Conservation (phyloP, 2,797 vertebrate species). For the Lemur catta region DNA sequence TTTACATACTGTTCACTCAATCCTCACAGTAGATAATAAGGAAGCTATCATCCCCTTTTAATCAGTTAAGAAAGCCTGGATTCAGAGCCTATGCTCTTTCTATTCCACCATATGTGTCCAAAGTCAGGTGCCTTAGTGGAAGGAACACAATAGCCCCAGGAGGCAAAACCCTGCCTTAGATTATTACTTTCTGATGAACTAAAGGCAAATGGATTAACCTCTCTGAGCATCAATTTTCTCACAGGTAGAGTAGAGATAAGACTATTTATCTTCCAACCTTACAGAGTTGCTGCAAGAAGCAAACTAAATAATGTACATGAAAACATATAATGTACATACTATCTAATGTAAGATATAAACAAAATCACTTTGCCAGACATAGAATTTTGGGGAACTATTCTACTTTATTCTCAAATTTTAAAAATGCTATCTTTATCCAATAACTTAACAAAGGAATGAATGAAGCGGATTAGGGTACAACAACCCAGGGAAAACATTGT, state of each 20-base stretch:
- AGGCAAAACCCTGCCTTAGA: background rate
- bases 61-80: background rate
- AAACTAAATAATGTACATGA: background rate
- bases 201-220: background rate
- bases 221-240: constrained; percentile 17
- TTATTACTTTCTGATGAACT: constrained; percentile 35
- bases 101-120: background rate
- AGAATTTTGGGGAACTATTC: background rate
- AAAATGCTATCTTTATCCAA: background rate
- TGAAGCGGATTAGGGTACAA: background rate
- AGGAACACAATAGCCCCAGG: background rate
- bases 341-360: constrained; percentile 15
- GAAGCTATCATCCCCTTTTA: background rate
- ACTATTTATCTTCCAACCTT: background rate
- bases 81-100: background rate
- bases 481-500: constrained; percentile 11
- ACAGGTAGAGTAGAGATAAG: constrained; percentile 10
- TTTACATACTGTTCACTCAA: background rate
- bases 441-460: constrained; percentile 31
- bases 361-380: background rate
- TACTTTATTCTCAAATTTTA: constrained; percentile 23
- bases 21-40: background rate
- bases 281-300: background rate
- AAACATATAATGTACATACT: background rate
- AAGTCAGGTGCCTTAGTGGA: background rate